A percentile compares a stretch with the other conserved stretches of the same genome.
Conservation (phyloP, 2,797 vertebrate species). For the Chiloscyllium punctatum region DNA sequence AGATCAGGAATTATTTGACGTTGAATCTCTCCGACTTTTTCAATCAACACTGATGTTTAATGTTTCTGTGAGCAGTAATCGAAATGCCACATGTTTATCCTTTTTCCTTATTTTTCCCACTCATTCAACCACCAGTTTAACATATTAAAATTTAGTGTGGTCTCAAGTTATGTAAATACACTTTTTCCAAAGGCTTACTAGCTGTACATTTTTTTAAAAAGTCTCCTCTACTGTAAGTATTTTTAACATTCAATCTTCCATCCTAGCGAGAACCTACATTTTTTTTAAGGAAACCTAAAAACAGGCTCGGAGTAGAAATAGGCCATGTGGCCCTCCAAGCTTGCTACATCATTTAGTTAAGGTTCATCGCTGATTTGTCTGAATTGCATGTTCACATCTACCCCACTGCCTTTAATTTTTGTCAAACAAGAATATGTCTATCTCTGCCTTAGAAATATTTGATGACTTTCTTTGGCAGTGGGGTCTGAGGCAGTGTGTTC, state of each 20-base stretch:
- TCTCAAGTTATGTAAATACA: background rate
- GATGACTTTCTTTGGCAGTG: too few relatives aligned
- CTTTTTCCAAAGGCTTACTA: background rate
- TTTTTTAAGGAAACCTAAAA: background rate
- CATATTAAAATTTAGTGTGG: background rate
- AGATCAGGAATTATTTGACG: background rate
- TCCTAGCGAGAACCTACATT: background rate
- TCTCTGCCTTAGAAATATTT: too few relatives aligned
- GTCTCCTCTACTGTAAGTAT: background rate
- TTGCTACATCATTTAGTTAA: too few relatives aligned
- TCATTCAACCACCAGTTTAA: background rate
- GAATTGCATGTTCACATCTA: too few relatives aligned
- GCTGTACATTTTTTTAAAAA: background rate
- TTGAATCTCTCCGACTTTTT: background rate
- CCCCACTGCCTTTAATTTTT: too few relatives aligned
- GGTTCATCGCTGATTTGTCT: too few relatives aligned
- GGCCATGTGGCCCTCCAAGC: too few relatives aligned
- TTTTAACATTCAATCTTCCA: constrained; percentile 27
- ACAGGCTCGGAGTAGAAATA: too few relatives aligned
- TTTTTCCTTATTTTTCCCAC: background rate
- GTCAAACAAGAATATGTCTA: too few relatives aligned
- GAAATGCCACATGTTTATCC: background rate
- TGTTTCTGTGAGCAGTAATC: background rate
- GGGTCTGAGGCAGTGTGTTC: too few relatives aligned
- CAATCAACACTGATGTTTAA: background rate